Evolutionary conservation across 2,888 invertebrate species (phyloP), one percentile per base, ranked within the genome.

Genomic region (Nemotelus pantherinus): DNA sequence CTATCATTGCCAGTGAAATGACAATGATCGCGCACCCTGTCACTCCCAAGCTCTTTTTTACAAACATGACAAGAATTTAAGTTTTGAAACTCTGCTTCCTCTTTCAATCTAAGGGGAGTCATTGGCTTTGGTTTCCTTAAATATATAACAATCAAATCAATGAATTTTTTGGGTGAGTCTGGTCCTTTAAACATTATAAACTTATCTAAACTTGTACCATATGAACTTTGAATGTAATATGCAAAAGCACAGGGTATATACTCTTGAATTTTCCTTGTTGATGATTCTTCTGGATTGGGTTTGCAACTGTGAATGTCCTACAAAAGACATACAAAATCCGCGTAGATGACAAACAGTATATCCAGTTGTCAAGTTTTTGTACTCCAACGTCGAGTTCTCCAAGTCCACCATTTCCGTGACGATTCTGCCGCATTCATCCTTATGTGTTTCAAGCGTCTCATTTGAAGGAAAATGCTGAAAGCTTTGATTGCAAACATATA

Each of bases 171-270:
- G 55, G 72, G n/a, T 25, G 63, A 63, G 3, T 63, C 41, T 41
- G 25, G 39, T 41, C 77, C 76, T 53, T 71, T 55, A 76, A 48
- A 76, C 55, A 55, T 70, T 55, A 63, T 60, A 39, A 67, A 58
- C 53, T 25, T 76, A 53, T 76, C 65, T 25, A 45, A 39, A 64
- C 57, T 55, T 45, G 57, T 47, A 67, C 70, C 47, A 53, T 63
- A 78, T 25, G 64, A 76, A 44, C 76, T 70, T 43, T 75, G 67
- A 41, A 76, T 63, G 47, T 50, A 63, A 50, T 78, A 76, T 2
- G 76, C 10, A 50, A 68, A 78, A 47, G 77, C 78, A 72, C 78
- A 78, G 6, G 77, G 77, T 45, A 78, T 64, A 44, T 79, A 77
- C 25, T 79, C 57, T 25, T 79, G 77, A 9, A 76, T 65, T 53